phyloP scores from a whole-genome alignment of 2,888 invertebrate species.

The Drosophila prolongata region DNA sequence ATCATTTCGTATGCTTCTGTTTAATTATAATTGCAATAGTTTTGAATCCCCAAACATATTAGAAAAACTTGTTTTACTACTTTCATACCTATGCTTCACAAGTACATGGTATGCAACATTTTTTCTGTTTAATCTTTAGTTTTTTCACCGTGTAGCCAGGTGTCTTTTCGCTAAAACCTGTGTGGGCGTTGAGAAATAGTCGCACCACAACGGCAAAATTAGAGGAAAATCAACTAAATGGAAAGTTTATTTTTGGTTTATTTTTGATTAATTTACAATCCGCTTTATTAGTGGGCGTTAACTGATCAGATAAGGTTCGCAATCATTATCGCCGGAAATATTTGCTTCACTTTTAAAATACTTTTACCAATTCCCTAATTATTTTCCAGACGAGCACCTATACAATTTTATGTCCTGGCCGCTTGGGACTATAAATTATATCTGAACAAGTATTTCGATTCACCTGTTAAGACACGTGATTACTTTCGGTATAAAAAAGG shows the following conservation, averaged over 20 bases:
- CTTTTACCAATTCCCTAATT: neutral
- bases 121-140: no score
- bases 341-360: conserved; percentile 1
- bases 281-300: conserved; percentile 15
- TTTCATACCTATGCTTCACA: no score
- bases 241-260: conserved; percentile 8
- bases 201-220: neutral
- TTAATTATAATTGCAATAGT: no score
- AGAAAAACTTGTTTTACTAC: no score
- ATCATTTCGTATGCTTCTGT: no score
- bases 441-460: neutral
- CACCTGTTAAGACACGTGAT: neutral
- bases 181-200: conserved; percentile 8
- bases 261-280: conserved; percentile 22
- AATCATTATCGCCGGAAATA: conserved; percentile 7
- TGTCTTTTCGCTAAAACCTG: conserved; percentile 1
- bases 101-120: no score
- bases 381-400: neutral
- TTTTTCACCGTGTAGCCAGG: conserved; percentile 4
- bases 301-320: conserved; percentile 14
- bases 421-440: neutral
- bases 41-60: no score
- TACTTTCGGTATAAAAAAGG: neutral
- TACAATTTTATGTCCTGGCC: neutral
- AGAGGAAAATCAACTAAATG: conserved; percentile 12